These are phyloP conservation scores for Palythoa grandis DNA, from an alignment of 92 coral and sea anemone species.

Conservation along the genomic window DNA sequence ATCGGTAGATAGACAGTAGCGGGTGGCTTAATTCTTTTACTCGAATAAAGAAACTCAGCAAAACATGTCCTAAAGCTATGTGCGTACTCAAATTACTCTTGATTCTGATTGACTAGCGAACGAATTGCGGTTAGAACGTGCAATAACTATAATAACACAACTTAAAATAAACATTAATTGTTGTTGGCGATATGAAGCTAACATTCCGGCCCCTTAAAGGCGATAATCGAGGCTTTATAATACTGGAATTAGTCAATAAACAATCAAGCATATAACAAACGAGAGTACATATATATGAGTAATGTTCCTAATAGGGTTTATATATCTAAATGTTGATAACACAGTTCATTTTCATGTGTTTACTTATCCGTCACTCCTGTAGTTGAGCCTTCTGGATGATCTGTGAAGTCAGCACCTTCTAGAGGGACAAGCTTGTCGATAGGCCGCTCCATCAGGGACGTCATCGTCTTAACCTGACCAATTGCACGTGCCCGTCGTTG, in stretches of 20 bases:
- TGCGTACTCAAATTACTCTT: too few species aligned
- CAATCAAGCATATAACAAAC: not conserved
- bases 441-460: constrained; percentile 14
- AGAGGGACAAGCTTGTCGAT: constrained; percentile 2
- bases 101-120: too few species aligned
- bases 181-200: not conserved
- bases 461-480: not conserved
- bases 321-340: not conserved
- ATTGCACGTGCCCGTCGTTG: constrained; percentile 8
- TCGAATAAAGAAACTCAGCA: too few species aligned
- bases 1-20: too few species aligned
- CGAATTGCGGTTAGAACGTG: too few species aligned
- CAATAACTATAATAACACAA: too few species aligned
- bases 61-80: too few species aligned
- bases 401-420: constrained; percentile 7
- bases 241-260: not conserved
- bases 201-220: not conserved
- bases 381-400: not conserved
- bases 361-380: not conserved
- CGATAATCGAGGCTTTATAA: constrained; percentile 15
- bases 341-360: not conserved
- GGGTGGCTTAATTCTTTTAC: too few species aligned
- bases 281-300: not conserved
- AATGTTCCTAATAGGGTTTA: not conserved
- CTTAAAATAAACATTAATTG: not conserved